Base-by-base conservation (phyloP, 92 coral and sea anemone species). In the Phenganax subtilis region DNA sequence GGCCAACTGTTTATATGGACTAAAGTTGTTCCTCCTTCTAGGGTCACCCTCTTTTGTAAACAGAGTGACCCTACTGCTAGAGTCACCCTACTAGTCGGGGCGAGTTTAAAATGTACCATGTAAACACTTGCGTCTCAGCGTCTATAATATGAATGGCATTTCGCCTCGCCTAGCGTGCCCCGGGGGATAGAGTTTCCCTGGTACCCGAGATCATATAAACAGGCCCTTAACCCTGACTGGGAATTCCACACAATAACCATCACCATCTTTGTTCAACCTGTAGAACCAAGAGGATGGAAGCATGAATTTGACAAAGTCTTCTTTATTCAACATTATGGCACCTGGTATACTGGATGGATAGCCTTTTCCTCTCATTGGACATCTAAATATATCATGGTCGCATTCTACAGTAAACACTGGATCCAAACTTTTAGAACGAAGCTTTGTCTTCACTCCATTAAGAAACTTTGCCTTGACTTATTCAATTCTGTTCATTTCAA, bases 301-400 rank as follows among this genome's bases (percentile, higher is more conserved):
- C 29, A 6, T 60, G n/a, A 76, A 57, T 6, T 60, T 54, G 59
- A 57, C 81, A 76, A 76, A 76, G 81, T 76, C 81, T 57, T 76
- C 81, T 60, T 76, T 76, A 27, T 76, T 60, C 51, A 76, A 31
- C 81, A 76, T 76, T n/a, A 16, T 76, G 9, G 81, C 81, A 27
- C 81, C 81, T 60, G 81, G 81, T 25, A 76, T 69, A 25, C 70
- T 30, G 54, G 70, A 76, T 10, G 55, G 81, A 60, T 27, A 76
- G 27, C 81, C 81, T 9, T 76, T 76, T 55, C 47, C 51, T 60
- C 81, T 53, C 25, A 76, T 1, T 53, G 56, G 47, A 30, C 57
- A 76, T 30, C 81, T 76, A 53, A 76, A 76, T 31, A 76, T 37
- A 76, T 76, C 81, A 60, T 76, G 81, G 81, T 76, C 81, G 17